These are phyloP conservation scores for Sebastes oblongus DNA, from an alignment of 2,797 vertebrate genomes.

Conservation along the genomic window DNA sequence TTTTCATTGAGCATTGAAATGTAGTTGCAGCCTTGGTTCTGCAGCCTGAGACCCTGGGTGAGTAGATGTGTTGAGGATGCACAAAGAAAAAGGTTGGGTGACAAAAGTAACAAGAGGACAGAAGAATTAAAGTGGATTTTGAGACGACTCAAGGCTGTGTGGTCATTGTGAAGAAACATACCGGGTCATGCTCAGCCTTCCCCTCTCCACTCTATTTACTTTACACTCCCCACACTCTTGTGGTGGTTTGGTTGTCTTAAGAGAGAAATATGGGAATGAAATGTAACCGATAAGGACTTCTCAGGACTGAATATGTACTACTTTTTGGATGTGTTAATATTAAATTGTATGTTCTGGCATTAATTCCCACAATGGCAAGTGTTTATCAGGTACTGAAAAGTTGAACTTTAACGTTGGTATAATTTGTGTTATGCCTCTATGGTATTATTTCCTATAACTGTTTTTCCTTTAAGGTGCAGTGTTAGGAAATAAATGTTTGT, in stretches of 20 bases:
- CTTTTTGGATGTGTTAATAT: background rate
- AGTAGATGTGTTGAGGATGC: background rate
- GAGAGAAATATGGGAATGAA: background rate
- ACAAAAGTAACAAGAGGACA: constrained; percentile 8
- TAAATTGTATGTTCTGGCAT: background rate
- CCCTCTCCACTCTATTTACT: background rate
- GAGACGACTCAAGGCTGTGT: constrained; percentile 46
- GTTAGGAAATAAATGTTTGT: background rate
- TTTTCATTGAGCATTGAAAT: constrained; percentile 20
- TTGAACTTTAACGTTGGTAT: background rate
- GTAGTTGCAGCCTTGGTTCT: constrained; percentile 48
- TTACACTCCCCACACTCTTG: background rate
- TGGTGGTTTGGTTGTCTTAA: background rate
- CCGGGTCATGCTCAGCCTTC: background rate
- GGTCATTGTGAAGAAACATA: constrained; percentile 24
- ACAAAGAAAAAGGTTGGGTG: constrained; percentile 30
- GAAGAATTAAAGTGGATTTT: constrained; percentile 18
- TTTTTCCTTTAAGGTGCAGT: background rate
- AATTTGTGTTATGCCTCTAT: background rate
- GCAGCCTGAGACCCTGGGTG: background rate
- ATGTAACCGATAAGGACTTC: background rate
- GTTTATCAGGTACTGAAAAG: background rate
- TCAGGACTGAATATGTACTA: accelerated
- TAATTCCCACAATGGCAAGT: background rate
- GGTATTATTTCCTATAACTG: background rate